Evolutionary conservation across 35 echinoderm and acorn worm species (phyloP).

Genomic region (Chiridota heheva): DNA sequence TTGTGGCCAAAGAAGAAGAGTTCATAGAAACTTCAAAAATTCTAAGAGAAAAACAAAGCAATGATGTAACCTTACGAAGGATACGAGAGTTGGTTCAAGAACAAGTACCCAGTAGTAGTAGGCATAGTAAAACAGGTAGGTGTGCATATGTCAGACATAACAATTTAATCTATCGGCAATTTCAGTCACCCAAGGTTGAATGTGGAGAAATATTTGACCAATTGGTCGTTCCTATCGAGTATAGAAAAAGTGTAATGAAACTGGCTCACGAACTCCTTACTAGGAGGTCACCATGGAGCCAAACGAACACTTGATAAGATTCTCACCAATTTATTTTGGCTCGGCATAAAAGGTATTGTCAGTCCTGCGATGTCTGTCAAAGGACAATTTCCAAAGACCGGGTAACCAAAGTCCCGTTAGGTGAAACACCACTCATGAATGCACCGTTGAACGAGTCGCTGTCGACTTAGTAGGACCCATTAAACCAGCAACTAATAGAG

Average conservation of each 20-base stretch:
- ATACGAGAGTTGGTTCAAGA: neutral
- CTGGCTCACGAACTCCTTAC: constrained; percentile 19
- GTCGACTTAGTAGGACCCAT: constrained; percentile 46
- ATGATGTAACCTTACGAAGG: neutral
- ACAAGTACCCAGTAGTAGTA: neutral
- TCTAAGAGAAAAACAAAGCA: neutral
- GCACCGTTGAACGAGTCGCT: constrained; percentile 36
- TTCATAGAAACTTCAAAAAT: neutral
- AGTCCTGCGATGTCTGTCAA: constrained; percentile 43
- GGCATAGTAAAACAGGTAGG: neutral
- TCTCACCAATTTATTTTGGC: constrained; percentile 43
- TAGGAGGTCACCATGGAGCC: neutral
- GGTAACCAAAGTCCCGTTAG: constrained; percentile 22
- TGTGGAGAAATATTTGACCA: neutral
- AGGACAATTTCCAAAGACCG: constrained; percentile 29
- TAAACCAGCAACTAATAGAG: constrained; percentile 2
- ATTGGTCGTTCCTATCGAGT: constrained; percentile 5
- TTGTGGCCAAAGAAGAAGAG: neutral
- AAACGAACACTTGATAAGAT: constrained; percentile 16
- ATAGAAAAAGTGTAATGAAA: neutral
- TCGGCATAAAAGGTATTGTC: constrained; percentile 19
- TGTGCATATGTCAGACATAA: constrained; percentile 4
- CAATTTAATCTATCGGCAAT: constrained; percentile 13
- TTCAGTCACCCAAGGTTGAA: constrained; percentile 2
- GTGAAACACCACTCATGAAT: constrained; percentile 22